phyloP scores from a whole-genome alignment of 2,113 vertebrate genomes.

The Chaetorhynchus papuensis region DNA sequence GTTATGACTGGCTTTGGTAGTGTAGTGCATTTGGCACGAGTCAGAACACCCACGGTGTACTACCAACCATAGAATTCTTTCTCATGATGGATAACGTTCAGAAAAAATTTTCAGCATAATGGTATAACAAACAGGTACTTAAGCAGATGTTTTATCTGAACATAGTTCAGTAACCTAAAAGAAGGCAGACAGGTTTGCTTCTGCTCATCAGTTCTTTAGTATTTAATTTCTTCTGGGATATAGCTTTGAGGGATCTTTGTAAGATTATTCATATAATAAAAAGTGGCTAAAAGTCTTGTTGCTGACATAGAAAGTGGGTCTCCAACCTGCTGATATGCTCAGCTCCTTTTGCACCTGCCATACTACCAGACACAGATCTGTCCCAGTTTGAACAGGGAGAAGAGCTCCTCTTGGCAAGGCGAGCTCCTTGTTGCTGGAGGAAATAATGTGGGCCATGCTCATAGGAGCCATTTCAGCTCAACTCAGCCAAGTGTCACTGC shows the following conservation, averaged over 20 bases:
- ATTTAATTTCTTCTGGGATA: constrained; percentile 1
- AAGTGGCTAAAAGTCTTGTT: background rate
- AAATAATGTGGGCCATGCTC: background rate
- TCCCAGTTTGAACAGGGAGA: background rate
- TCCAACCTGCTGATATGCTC: background rate
- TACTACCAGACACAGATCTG: background rate
- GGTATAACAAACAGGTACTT: background rate
- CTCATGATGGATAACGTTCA: background rate
- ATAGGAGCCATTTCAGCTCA: background rate
- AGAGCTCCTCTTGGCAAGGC: background rate
- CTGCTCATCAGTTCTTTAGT: background rate
- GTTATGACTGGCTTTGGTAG: background rate
- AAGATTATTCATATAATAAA: background rate
- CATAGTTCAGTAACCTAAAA: constrained; percentile 4
- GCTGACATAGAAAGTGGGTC: background rate
- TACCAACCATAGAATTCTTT: background rate
- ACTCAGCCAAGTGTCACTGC: background rate
- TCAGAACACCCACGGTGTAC: background rate
- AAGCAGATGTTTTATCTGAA: background rate
- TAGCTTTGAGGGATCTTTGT: background rate
- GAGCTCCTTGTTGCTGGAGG: background rate
- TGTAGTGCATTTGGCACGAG: background rate
- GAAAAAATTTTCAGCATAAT: background rate
- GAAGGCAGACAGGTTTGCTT: background rate
- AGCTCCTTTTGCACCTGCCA: background rate